Evolutionary conservation across 1,140 invertebrate genomes (phyloP).

Genomic region (Drosophila chauvacae): DNA sequence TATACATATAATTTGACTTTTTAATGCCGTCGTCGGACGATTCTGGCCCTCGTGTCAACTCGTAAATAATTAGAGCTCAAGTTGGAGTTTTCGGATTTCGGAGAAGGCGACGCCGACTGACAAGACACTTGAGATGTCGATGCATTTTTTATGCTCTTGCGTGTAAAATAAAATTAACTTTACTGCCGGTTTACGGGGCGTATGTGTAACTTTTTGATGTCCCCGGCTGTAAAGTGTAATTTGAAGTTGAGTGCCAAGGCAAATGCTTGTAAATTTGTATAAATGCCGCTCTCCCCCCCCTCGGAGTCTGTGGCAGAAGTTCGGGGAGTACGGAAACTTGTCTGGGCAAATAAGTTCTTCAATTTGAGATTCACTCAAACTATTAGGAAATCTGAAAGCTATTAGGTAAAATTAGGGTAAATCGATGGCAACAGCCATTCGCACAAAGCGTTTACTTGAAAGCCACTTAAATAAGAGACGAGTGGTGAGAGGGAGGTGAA

Average conservation of each 20-base stretch:
- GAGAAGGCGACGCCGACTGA: slow-evolving; percentile 19
- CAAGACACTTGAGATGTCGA: slow-evolving; percentile 42
- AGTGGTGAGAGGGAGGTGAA: not conserved
- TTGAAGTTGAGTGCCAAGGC: slow-evolving; percentile 18
- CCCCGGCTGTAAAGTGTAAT: slow-evolving; percentile 27
- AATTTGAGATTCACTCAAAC: slow-evolving; percentile 6
- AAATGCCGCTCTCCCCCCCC: not conserved
- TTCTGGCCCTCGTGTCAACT: slow-evolving; percentile 24
- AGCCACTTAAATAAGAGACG: not conserved
- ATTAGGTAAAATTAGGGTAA: not conserved
- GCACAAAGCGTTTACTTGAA: not conserved
- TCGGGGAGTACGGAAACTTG: not conserved
- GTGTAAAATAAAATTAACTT: slow-evolving; percentile 48
- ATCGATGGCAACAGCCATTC: not conserved
- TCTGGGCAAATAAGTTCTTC: not conserved
- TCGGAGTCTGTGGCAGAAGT: not conserved
- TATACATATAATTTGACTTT: slow-evolving; percentile 65
- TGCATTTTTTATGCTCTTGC: slow-evolving; percentile 41
- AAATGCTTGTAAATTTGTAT: slow-evolving; percentile 39
- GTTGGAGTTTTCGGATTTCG: slow-evolving; percentile 22
- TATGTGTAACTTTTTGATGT: slow-evolving; percentile 52
- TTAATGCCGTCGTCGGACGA: slow-evolving; percentile 21
- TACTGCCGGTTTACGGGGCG: slow-evolving; percentile 32
- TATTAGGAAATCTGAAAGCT: slow-evolving; percentile 8
- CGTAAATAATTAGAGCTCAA: slow-evolving; percentile 75